phyloP scores from a whole-genome alignment of 2,888 invertebrate genomes.

The Netelia fuscicornis region DNA sequence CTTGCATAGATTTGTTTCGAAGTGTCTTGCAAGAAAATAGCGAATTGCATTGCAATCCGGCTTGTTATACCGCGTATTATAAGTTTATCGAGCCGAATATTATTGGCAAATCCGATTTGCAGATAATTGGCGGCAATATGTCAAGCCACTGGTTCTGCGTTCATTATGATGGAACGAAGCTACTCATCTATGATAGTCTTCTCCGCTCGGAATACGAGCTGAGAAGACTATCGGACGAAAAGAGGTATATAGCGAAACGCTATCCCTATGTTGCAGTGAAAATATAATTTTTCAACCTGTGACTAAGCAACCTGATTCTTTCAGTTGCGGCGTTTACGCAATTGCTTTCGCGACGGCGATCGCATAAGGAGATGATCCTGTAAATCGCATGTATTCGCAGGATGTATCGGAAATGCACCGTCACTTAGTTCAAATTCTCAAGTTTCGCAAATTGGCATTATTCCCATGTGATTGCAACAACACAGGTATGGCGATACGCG shows the following conservation, averaged over 20 bases:
- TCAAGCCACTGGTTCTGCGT: constrained; percentile 52
- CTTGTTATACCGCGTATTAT: constrained; percentile 3
- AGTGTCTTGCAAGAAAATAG: constrained; percentile 25
- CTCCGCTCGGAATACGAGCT: constrained; percentile 1
- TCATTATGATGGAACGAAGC: constrained; percentile 28
- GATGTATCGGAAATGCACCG: constrained; percentile 27
- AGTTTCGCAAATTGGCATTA: background rate
- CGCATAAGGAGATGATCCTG: constrained; percentile 23
- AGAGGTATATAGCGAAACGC: constrained; percentile 35
- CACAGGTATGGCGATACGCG: too few relatives aligned
- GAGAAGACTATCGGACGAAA: constrained; percentile 25
- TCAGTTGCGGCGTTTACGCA: constrained; percentile 55
- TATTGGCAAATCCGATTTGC: constrained; percentile 29
- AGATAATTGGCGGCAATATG: constrained; percentile 56
- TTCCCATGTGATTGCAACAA: constrained; percentile 1
- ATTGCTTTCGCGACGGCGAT: constrained; percentile 52
- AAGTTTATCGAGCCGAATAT: constrained; percentile 30
- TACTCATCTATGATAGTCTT: constrained; percentile 49
- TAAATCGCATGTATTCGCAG: constrained; percentile 18
- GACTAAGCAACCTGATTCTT: constrained; percentile 37
- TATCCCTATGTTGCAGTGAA: constrained; percentile 15
- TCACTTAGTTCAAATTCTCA: constrained; percentile 35
- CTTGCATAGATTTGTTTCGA: constrained; percentile 46
- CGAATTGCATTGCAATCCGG: constrained; percentile 22
- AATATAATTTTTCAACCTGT: constrained; percentile 27